Conservation (phyloP, 2,888 invertebrate genomes). For the Rapana venosa region DNA sequence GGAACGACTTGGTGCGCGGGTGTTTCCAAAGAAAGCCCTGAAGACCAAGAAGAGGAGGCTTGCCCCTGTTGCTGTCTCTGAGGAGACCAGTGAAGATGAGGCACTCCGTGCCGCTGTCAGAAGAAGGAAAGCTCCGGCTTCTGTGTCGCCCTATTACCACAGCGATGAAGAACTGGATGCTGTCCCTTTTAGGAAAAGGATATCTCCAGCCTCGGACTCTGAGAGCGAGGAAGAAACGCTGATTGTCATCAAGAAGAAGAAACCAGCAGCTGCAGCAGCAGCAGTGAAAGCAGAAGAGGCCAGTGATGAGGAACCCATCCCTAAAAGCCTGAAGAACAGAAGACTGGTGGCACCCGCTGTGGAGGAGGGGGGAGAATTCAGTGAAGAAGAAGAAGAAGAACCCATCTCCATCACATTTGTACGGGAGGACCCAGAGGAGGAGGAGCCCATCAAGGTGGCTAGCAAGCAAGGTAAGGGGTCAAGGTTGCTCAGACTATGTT, state of each 20-base stretch:
- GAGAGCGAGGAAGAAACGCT: too few species aligned
- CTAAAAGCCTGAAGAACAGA: background rate
- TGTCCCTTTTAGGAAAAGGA: too few species aligned
- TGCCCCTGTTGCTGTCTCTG: too few species aligned
- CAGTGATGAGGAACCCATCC: background rate
- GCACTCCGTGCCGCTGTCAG: too few species aligned
- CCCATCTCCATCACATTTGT: background rate
- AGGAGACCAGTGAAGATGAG: too few species aligned
- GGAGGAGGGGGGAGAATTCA: background rate
- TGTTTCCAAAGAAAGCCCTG: background rate
- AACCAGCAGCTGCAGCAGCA: background rate
- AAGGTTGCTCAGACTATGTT: too few species aligned
- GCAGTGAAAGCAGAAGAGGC: background rate
- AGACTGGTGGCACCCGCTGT: background rate
- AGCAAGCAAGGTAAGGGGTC: background rate
- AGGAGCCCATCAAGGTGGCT: background rate
- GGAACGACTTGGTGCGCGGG: conserved; percentile 10
- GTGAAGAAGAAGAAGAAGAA: background rate
- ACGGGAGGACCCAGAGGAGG: background rate
- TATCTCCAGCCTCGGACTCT: too few species aligned
- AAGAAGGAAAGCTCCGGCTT: too few species aligned
- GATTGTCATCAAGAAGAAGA: background rate
- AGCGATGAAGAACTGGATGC: too few species aligned
- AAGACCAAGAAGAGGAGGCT: background rate
- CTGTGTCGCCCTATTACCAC: too few species aligned